phyloP scores from a whole-genome alignment of 2,113 vertebrate genomes.

The Vulpes lagopus region DNA sequence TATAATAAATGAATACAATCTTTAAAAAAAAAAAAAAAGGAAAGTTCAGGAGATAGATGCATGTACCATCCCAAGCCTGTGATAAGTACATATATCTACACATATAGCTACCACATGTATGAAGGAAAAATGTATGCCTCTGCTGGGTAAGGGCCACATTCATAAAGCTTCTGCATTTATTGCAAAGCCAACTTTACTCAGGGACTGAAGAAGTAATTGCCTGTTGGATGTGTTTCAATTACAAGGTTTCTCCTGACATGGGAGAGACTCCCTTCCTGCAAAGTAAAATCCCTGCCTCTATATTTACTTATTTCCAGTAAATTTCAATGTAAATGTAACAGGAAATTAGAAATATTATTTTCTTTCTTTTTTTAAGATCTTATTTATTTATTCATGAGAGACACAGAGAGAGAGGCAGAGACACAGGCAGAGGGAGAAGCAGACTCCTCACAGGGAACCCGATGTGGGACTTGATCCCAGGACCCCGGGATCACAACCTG shows the following conservation, averaged over 20 bases:
- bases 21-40: neutral
- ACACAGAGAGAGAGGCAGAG: too few relatives aligned
- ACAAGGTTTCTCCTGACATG: neutral
- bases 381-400: too few relatives aligned
- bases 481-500: too few relatives aligned
- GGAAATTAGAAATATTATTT: neutral
- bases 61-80: neutral
- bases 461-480: too few relatives aligned
- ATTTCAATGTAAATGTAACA: neutral
- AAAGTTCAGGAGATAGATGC: neutral
- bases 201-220: neutral
- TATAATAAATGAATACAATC: too few relatives aligned
- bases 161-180: conserved; percentile 23
- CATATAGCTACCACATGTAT: neutral
- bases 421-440: too few relatives aligned
- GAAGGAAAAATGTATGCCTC: neutral
- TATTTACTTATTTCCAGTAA: neutral
- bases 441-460: too few relatives aligned
- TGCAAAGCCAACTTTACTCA: neutral
- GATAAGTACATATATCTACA: neutral
- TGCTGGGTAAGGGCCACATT: neutral
- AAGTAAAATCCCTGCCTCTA: neutral
- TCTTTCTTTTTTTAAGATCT: too few relatives aligned
- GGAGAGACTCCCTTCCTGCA: neutral
- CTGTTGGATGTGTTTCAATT: neutral